Evolutionary conservation across 2,113 vertebrate species (phyloP).

Genomic region (Ciconia stormi): DNA sequence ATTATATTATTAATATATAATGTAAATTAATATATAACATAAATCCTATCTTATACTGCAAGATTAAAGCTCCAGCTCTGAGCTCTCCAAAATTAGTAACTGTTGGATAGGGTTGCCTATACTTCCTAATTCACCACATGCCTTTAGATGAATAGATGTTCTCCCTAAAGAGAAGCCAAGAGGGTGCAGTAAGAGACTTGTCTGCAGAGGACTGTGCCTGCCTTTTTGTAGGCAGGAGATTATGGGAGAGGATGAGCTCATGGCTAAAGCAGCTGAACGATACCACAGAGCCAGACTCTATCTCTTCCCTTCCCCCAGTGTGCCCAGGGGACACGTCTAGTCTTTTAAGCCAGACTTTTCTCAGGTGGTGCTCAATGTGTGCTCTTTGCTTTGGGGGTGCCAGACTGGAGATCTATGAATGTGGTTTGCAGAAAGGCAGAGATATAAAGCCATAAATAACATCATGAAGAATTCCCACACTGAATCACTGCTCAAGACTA

Average conservation of each 20-base stretch:
- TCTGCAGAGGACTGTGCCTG: background rate
- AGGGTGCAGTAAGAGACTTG: background rate
- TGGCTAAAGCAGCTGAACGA: background rate
- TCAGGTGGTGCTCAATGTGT: background rate
- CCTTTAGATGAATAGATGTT: background rate
- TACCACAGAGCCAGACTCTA: background rate
- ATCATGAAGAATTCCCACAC: background rate
- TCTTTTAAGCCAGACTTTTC: background rate
- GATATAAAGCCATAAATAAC: background rate
- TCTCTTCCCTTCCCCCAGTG: background rate
- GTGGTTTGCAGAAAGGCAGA: background rate
- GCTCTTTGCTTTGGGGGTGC: background rate
- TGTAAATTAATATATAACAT: background rate
- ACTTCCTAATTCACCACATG: background rate
- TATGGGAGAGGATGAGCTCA: background rate
- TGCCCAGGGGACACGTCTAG: background rate
- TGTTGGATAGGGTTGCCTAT: background rate
- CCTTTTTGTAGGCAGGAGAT: background rate
- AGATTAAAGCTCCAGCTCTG: background rate
- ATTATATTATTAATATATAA: background rate
- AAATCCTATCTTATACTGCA: background rate
- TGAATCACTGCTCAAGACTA: background rate
- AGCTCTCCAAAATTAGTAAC: background rate
- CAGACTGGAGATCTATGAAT: background rate
- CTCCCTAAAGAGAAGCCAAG: background rate